These are phyloP conservation scores for Aphrophora alni DNA, from an alignment of 2,888 invertebrate species.

Conservation along the genomic window DNA sequence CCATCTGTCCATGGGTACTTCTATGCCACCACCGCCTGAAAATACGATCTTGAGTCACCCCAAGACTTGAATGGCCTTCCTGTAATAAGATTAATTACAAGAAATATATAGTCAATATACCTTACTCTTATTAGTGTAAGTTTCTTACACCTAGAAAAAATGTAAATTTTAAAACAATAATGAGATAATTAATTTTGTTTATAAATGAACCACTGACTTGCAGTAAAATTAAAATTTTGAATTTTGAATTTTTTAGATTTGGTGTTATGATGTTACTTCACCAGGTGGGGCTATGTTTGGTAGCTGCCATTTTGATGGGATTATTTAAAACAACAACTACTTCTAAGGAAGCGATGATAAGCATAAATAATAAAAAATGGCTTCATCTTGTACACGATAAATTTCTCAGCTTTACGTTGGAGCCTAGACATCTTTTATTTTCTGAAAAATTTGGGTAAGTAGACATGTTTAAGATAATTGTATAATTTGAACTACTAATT, in stretches of 20 bases:
- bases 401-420: background rate
- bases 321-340: background rate
- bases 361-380: background rate
- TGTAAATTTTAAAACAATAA: background rate
- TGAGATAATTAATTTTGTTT: background rate
- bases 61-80: too few relatives aligned
- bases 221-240: too few relatives aligned
- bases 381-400: background rate
- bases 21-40: too few relatives aligned
- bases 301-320: background rate
- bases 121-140: background rate
- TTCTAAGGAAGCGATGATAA: background rate
- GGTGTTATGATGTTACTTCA: background rate
- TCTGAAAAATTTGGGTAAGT: constrained; percentile 3
- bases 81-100: background rate
- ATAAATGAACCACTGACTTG: too few relatives aligned
- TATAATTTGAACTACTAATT: too few relatives aligned
- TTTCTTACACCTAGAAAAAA: background rate
- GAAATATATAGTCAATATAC: background rate
- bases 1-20: too few relatives aligned
- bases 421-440: background rate
- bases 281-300: background rate
- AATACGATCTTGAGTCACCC: too few relatives aligned
- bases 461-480: too few relatives aligned
- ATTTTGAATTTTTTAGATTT: background rate